Conservation (phyloP, 2,797 vertebrate species). For the Euthynnus affinis region DNA sequence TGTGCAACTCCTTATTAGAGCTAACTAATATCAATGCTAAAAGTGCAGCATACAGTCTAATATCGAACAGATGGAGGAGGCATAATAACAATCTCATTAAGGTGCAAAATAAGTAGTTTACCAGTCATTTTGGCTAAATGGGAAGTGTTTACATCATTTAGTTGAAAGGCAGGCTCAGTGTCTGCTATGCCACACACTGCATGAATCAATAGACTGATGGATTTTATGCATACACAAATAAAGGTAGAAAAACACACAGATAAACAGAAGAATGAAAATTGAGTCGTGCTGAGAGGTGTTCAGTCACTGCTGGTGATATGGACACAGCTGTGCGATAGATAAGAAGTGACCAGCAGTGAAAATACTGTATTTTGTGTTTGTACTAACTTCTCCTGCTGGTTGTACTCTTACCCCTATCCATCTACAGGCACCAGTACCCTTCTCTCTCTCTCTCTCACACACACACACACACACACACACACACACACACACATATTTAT, state of each 20-base stretch:
- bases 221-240: slow-evolving; percentile 21
- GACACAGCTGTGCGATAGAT: slow-evolving; percentile 53
- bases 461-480: too few species aligned
- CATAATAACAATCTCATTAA: slow-evolving; percentile 62
- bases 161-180: slow-evolving; percentile 41
- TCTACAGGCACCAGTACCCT: background rate
- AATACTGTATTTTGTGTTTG: slow-evolving; percentile 34
- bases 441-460: too few species aligned
- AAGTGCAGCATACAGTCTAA: slow-evolving; percentile 25
- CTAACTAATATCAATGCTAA: slow-evolving; percentile 42
- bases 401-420: slow-evolving; percentile 6
- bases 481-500: slow-evolving; percentile 7
- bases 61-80: slow-evolving; percentile 61
- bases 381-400: slow-evolving; percentile 16
- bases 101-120: slow-evolving; percentile 48
- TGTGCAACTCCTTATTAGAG: slow-evolving; percentile 30
- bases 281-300: slow-evolving; percentile 19
- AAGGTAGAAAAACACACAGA: slow-evolving; percentile 11
- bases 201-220: slow-evolving; percentile 33
- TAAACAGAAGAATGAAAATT: slow-evolving; percentile 28
- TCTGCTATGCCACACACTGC: slow-evolving; percentile 19
- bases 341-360: slow-evolving; percentile 34
- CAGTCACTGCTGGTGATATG: slow-evolving; percentile 31
- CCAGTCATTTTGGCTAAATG: slow-evolving; percentile 34
- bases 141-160: slow-evolving; percentile 48